A percentile compares a stretch with the other conserved stretches of the same genome.
These are phyloP conservation scores for Syrmaticus mikado DNA, from an alignment of 2,113 vertebrate genomes.

Conservation along the genomic window DNA sequence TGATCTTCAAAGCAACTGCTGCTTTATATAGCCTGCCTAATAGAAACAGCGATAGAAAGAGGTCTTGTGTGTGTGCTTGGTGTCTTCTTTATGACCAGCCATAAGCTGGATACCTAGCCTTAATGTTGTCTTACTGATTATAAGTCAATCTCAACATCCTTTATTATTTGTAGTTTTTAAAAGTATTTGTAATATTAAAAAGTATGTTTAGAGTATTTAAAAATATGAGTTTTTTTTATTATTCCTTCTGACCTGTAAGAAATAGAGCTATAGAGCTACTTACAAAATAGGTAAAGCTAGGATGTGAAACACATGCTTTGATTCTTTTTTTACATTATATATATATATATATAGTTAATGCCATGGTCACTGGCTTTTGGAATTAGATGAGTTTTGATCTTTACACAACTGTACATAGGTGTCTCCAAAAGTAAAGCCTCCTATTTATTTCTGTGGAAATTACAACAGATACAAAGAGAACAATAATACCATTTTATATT, in stretches of 20 bases:
- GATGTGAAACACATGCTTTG: not conserved
- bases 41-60: not conserved
- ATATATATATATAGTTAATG: not conserved
- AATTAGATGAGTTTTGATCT: not conserved
- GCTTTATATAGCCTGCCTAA: not conserved
- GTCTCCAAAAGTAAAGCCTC: too few relatives aligned
- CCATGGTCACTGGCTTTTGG: not conserved
- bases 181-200: not conserved
- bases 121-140: not conserved
- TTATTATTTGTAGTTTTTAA: not conserved
- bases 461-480: too few relatives aligned
- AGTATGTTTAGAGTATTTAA: not conserved
- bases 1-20: not conserved
- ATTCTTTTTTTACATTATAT: fast-evolving
- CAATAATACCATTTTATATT: too few relatives aligned
- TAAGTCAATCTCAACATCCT: not conserved
- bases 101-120: not conserved
- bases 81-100: not conserved
- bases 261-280: not conserved
- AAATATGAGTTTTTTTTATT: not conserved
- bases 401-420: too few relatives aligned
- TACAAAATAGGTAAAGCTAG: not conserved
- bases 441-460: too few relatives aligned
- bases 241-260: not conserved
- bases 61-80: not conserved